phyloP scores from a whole-genome alignment of 1,140 invertebrate species.

The Tigriopus japonicus region DNA sequence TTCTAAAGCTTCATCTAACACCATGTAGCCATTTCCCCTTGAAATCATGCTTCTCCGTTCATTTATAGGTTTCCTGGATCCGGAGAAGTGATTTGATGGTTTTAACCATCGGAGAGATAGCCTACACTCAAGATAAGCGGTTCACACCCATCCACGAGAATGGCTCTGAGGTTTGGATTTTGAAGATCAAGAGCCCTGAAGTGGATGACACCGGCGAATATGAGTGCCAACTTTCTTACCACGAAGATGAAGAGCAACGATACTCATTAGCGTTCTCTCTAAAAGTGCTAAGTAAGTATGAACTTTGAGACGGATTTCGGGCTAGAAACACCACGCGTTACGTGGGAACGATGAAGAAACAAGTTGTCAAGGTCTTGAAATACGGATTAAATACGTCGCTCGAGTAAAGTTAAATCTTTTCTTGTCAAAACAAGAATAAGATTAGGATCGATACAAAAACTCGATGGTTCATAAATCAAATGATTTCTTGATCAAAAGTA shows the following conservation, averaged over 20 bases:
- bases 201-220: conserved; percentile 11
- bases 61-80: conserved; percentile 15
- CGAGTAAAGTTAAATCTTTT: no score
- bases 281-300: conserved; percentile 4
- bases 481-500: no score
- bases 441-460: no score
- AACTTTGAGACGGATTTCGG: not conserved
- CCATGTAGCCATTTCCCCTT: no score
- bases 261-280: conserved; percentile 3
- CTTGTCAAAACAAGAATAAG: no score
- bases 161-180: conserved; percentile 14
- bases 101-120: conserved; percentile 10
- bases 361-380: no score
- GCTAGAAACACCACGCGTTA: no score
- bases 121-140: conserved; percentile 12
- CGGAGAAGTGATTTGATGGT: conserved; percentile 15
- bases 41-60: not conserved
- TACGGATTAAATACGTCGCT: no score
- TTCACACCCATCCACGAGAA: conserved; percentile 13
- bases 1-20: no score
- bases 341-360: no score
- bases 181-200: conserved; percentile 6
- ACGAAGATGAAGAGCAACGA: conserved; percentile 4
- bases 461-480: no score
- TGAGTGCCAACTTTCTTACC: conserved; percentile 15